Evolutionary conservation across 2,113 vertebrate genomes (phyloP).

Genomic region (Empidonax traillii): DNA sequence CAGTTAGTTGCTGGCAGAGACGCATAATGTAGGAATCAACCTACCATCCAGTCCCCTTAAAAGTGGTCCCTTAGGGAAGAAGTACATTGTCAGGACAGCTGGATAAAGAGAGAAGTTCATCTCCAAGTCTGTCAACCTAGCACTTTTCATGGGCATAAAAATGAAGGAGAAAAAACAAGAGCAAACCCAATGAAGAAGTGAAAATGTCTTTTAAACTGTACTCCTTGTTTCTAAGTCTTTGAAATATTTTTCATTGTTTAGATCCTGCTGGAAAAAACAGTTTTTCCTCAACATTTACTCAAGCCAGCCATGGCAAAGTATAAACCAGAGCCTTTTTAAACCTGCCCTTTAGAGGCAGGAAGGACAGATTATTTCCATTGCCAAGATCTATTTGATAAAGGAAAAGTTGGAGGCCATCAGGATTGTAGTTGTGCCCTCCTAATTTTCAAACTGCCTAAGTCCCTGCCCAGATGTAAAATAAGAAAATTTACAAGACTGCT

Average conservation of each 20-base stretch:
- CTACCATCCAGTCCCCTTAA: constrained; percentile 35
- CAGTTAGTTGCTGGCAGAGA: constrained; percentile 40
- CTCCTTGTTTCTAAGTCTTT: neutral
- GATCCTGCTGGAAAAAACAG: neutral
- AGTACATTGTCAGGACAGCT: constrained; percentile 24
- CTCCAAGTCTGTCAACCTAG: constrained; percentile 12
- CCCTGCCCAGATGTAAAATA: neutral
- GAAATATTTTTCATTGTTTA: neutral
- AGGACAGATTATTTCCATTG: neutral
- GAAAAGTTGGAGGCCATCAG: neutral
- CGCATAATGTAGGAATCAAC: constrained; percentile 10
- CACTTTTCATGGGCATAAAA: constrained; percentile 18
- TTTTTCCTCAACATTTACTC: neutral
- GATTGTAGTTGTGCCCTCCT: neutral
- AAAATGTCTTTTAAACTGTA: neutral
- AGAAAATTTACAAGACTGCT: neutral
- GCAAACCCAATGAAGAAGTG: neutral
- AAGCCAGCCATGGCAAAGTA: neutral
- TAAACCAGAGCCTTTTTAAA: neutral
- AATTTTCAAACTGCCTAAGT: neutral
- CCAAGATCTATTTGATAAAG: neutral
- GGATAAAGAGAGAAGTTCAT: constrained; percentile 44
- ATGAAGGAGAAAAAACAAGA: constrained; percentile 26
- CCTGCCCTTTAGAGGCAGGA: neutral
- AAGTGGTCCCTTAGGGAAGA: constrained; percentile 40